Base-by-base conservation (phyloP, 2,888 invertebrate species). In the Tiliacea citrago region DNA sequence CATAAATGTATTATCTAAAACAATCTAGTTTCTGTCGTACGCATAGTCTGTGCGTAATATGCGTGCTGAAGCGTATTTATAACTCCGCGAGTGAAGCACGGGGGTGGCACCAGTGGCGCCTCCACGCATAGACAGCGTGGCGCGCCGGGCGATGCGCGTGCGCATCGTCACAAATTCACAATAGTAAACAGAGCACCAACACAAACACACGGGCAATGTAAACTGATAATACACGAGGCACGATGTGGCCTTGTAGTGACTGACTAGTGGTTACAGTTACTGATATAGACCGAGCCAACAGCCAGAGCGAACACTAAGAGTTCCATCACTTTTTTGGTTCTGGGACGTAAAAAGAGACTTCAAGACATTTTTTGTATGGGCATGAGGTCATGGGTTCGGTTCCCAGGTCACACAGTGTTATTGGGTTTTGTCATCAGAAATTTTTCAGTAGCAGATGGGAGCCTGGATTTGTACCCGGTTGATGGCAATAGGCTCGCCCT, bases 71-170 rank as follows among this genome's bases (percentile, higher is more conserved):
- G 45, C 16, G 6, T 47, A 53, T 60, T 76, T 68, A 73, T 79
- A 75, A 51, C 24, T 24, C 16, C n/a, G 45, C 77, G 69, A 78
- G 70, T 57, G 68, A 77, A 73, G 16, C 75, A 77, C 72, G 87
- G 57, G 73, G 70, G 68, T 75, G 73, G 62, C 63, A 72, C 70
- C 47, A 76, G 45, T 53, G 45, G 65, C 62, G 68, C 13, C 73
- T 55, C 58, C 91, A 91, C 89, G 91, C 88, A 70, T 86, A 90
- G 90, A 90, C 90, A 61, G 90, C 88, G 88, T 90, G 91, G 86
- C 90, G 89, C 81, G 86, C 55, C 82, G 83, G 69, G 81, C 82
- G 75, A 69, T 75, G 75, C 74, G 55, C 79, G 82, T 86, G 83
- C 87, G 66, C 62, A 24, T 45, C 49, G 51, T 57, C 45, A 51